Percentiles rank a stretch among this genome's conserved stretches.
These are phyloP conservation scores for Hecatera dysodea DNA, from an alignment of 2,888 invertebrate species.

Conservation along the genomic window DNA sequence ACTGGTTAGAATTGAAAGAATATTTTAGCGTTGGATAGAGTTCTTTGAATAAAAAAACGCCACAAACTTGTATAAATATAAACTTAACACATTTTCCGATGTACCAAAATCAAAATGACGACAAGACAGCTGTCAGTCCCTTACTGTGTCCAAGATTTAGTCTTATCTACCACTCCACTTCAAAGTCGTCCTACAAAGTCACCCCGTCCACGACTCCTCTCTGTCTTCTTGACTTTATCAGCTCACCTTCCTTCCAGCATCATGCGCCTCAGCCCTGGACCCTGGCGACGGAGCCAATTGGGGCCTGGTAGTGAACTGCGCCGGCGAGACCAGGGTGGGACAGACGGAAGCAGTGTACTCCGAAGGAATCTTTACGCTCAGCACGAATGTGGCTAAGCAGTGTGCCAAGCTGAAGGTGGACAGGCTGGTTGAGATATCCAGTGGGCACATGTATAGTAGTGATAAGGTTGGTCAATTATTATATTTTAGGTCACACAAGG, in stretches of 20 bases:
- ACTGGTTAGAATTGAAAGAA: too few relatives aligned
- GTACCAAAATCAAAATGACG: too few relatives aligned
- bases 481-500: too few relatives aligned
- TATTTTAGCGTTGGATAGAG: too few relatives aligned
- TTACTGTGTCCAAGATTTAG: not conserved
- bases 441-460: constrained; percentile 95
- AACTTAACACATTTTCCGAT: too few relatives aligned
- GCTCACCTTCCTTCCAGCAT: constrained; percentile 90
- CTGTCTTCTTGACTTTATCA: not conserved
- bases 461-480: constrained; percentile 92
- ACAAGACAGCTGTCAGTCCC: too few relatives aligned
- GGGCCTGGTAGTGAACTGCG: constrained; percentile 97
- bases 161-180: not conserved
- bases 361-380: constrained; percentile 96
- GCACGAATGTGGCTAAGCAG: constrained; percentile 95
- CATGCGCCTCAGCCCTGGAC: constrained; percentile 94
- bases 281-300: constrained; percentile 91
- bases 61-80: too few relatives aligned
- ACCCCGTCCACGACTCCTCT: not conserved
- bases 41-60: too few relatives aligned
- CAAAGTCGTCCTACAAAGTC: too few relatives aligned
- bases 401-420: constrained; percentile 93
- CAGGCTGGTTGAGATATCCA: constrained; percentile 95
- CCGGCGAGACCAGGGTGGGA: constrained; percentile 97
- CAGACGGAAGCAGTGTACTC: constrained; percentile 97